Base-by-base conservation (phyloP, 1,140 invertebrate genomes). In the Trichonephila clavata region DNA sequence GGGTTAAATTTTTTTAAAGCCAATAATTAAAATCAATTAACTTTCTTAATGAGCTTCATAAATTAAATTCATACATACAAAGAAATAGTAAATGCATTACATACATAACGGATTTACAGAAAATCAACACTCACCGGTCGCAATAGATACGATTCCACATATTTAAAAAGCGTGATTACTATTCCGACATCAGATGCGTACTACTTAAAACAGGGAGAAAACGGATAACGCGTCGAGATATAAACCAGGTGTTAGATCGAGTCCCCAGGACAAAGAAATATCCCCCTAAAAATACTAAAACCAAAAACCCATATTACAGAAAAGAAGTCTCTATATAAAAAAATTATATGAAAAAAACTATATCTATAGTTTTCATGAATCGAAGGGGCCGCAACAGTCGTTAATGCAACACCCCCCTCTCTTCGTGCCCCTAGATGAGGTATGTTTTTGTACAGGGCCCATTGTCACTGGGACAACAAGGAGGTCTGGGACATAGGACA, bases 401-500 rank as follows among this genome's bases (percentile, higher is more conserved):
- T 68, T 68, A 88, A 68, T 88, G 63, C 60, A 32, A 43, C 18
- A n/a, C 61, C 18, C 5, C 50, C 10, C 0, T 3, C 43, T 6
- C 0, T 5, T n/a, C 39, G 43, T 57, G 61, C 86, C 59, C 63
- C 61, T 68, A 57, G 86, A 88, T 68, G 86, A 88, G 61, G 86
- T 63, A 88, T 63, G 86, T 88, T 88, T 77, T 88, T 68, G 63
- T 68, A 68, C 63, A 88, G 6, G 43, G 18, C 43, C 86, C 63
- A 61, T 88, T 88, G 63, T 88, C n/a, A 88, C 6, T n/a, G 68
- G 43, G 84, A 86, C 84, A 86, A 24, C 50, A 61, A 86, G 32
- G 21, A 39, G 81, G n/a, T 24, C 43, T 84, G 61, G 80, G 61
- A 92, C 90, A 92, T 4, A 86, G 90, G 90, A 92, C 90, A 84